Conservation (phyloP, 23 tunicate genomes). For the Phallusia fumigata region DNA sequence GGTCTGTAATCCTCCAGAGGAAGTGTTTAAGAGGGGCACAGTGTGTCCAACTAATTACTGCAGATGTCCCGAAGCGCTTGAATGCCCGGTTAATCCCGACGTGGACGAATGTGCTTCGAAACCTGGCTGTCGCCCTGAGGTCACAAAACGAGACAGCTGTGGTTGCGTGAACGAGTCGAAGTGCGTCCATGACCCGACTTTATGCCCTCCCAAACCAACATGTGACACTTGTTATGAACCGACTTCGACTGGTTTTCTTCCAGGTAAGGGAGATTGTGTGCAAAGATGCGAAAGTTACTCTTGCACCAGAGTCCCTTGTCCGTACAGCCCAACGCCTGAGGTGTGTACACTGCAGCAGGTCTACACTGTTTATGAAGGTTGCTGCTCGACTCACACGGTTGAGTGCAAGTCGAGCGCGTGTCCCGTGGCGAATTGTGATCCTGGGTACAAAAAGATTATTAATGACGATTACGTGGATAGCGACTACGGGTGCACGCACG, state of each 20-base stretch:
- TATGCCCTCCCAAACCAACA: conserved; percentile 20
- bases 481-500: conserved; percentile 9
- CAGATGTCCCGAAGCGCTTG: conserved; percentile 32
- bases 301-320: conserved; percentile 4
- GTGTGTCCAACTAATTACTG: conserved; percentile 30
- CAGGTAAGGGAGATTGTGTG: background rate
- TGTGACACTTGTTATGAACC: conserved; percentile 31
- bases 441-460: background rate
- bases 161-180: conserved; percentile 17
- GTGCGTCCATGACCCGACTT: conserved; percentile 22
- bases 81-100: conserved; percentile 35
- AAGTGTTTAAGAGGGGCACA: background rate
- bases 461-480: background rate
- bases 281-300: conserved; percentile 2
- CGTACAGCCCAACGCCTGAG: background rate
- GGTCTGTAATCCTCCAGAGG: conserved; percentile 21
- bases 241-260: background rate
- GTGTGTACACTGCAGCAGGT: background rate
- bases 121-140: conserved; percentile 32
- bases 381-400: background rate
- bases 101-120: conserved; percentile 19
- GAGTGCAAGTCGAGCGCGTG: conserved; percentile 16
- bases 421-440: background rate
- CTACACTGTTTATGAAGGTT: background rate
- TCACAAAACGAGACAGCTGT: conserved; percentile 32